phyloP scores from a whole-genome alignment of 2,888 invertebrate species.

The Neoascia interrupta region DNA sequence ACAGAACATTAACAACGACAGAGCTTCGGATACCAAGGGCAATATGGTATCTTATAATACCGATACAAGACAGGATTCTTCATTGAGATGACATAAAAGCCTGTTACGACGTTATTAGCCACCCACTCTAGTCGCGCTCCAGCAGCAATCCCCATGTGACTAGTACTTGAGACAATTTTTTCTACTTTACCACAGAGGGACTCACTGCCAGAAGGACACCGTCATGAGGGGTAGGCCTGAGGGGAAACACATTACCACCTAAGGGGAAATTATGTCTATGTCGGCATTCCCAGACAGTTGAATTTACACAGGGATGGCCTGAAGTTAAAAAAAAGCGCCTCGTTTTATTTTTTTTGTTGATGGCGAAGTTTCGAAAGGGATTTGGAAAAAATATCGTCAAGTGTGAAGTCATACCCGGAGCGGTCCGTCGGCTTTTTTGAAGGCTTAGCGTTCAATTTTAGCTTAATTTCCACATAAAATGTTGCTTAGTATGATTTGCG shows the following conservation, averaged over 20 bases:
- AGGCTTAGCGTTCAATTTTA: no score
- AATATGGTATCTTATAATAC: not conserved
- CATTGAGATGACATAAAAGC: constrained; percentile 22
- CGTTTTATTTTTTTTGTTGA: no score
- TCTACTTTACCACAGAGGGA: constrained; percentile 32
- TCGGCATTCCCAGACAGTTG: constrained; percentile 52
- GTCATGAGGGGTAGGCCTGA: not conserved
- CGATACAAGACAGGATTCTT: constrained; percentile 8
- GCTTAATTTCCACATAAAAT: no score
- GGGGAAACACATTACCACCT: constrained; percentile 26
- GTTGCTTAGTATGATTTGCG: no score
- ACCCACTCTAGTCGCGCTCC: no score
- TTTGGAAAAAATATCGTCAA: no score
- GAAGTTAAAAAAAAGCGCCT: no score
- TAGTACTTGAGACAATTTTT: constrained; percentile 46
- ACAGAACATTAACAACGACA: constrained; percentile 23
- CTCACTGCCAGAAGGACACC: no score
- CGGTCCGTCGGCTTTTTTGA: no score
- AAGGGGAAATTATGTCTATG: constrained; percentile 7
- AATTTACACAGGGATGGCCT: constrained; percentile 23
- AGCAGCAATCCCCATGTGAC: constrained; percentile 32
- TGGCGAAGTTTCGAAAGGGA: no score
- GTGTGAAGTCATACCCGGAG: no score
- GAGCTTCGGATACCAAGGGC: not conserved
- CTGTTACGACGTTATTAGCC: constrained; percentile 29